Percentiles rank a stretch among this genome's conserved stretches.
These are phyloP conservation scores for Caenorhabditis sp. DNA, from an alignment of 2,888 invertebrate genomes.

Conservation along the genomic window DNA sequence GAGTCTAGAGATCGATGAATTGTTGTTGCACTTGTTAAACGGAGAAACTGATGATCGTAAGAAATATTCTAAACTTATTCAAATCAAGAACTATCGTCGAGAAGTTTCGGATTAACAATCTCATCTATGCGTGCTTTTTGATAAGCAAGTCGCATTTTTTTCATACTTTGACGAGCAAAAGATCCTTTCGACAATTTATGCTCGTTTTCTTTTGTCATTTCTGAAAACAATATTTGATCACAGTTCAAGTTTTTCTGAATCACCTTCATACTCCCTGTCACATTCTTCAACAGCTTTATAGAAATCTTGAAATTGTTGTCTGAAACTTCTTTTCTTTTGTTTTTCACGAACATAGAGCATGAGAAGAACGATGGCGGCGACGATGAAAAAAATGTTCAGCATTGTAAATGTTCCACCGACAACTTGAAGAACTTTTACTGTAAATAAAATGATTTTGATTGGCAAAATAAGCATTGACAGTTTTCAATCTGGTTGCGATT, in stretches of 20 bases:
- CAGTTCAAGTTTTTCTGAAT: not conserved
- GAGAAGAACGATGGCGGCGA: not conserved
- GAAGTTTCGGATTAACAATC: not conserved
- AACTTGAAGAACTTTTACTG: conserved; percentile 1
- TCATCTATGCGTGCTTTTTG: not conserved
- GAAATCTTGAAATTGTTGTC: not conserved
- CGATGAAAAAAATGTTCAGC: not conserved
- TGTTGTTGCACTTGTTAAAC: too few relatives aligned
- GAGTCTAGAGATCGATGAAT: too few relatives aligned
- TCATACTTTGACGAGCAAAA: not conserved
- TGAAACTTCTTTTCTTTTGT: not conserved
- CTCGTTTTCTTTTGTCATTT: not conserved
- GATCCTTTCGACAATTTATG: not conserved
- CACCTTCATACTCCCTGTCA: not conserved
- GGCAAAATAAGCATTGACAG: too few relatives aligned
- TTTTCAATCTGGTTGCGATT: too few relatives aligned
- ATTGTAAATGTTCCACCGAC: not conserved
- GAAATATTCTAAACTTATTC: too few relatives aligned
- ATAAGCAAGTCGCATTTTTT: not conserved
- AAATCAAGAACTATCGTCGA: not conserved
- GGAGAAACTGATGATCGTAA: too few relatives aligned
- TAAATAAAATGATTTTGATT: conserved; percentile 1
- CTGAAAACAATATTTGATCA: not conserved
- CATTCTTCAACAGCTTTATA: not conserved
- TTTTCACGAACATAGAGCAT: not conserved